A percentile compares a stretch with the other conserved stretches of the same genome.
Conservation (phyloP, 2,113 vertebrate genomes). For the Todiramphus saurophagus region DNA sequence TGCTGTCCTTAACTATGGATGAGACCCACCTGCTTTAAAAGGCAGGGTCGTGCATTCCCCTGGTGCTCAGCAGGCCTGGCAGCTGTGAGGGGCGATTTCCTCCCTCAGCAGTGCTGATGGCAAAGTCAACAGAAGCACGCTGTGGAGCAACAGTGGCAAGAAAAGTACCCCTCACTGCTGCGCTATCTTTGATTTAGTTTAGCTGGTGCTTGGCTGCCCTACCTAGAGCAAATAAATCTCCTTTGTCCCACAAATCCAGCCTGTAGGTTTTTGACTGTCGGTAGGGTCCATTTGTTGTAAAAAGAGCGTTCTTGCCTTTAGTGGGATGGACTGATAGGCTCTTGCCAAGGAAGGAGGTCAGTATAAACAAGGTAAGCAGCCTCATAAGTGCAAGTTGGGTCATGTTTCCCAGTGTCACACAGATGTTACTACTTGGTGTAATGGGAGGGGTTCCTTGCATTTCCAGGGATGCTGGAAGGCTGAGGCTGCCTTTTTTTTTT, state of each 20-base stretch:
- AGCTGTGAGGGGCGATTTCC: accelerated
- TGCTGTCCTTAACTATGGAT: neutral
- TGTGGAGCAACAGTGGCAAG: neutral
- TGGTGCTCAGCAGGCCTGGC: accelerated
- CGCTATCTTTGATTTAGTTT: neutral
- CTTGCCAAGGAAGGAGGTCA: neutral
- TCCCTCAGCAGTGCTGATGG: neutral
- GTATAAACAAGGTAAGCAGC: neutral
- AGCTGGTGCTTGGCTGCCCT: neutral
- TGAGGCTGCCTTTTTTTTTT: accelerated
- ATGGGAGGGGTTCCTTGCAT: neutral
- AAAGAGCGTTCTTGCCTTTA: neutral
- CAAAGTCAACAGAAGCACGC: neutral
- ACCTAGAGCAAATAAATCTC: neutral
- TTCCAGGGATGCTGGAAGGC: neutral
- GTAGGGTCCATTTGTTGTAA: neutral
- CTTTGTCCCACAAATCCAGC: neutral
- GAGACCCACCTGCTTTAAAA: neutral
- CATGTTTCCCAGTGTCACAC: neutral
- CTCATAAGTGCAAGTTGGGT: neutral
- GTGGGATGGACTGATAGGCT: accelerated
- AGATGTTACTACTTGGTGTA: too few relatives aligned
- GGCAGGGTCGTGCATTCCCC: neutral
- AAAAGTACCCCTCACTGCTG: neutral
- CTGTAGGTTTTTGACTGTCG: neutral